phyloP scores from a whole-genome alignment of 2,113 vertebrate genomes.

The Gobiocypris rarus region DNA sequence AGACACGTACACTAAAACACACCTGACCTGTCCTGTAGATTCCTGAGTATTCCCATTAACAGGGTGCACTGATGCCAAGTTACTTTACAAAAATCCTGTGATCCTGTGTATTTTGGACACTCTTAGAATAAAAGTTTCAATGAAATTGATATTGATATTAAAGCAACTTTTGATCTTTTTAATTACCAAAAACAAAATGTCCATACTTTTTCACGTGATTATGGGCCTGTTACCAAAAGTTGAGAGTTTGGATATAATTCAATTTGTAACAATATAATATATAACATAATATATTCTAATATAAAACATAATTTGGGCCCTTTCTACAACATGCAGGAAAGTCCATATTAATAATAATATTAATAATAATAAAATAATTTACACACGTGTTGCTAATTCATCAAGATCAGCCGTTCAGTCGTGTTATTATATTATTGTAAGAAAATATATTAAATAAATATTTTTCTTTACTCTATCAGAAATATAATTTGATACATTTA shows the following conservation, averaged over 20 bases:
- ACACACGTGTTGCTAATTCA: neutral
- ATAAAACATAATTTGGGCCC: neutral
- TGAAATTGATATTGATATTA: too few species aligned
- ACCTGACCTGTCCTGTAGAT: neutral
- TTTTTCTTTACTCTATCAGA: neutral
- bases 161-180: too few species aligned
- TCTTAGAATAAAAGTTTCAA: too few species aligned
- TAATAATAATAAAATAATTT: too few species aligned
- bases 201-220: too few species aligned
- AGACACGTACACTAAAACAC: slow-evolving; percentile 8
- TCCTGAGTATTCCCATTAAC: neutral
- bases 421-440: too few species aligned
- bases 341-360: neutral
- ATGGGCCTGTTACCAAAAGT: too few species aligned
- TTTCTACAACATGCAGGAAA: neutral
- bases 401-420: neutral
- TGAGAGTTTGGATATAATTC: too few species aligned
- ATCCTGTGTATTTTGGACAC: too few species aligned
- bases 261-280: neutral
- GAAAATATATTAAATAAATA: too few species aligned
- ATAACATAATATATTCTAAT: neutral
- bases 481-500: neutral
- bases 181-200: too few species aligned
- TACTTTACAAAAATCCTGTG: too few species aligned
- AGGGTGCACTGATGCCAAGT: neutral